These are phyloP conservation scores for Pardalotus punctatus DNA, from an alignment of 2,113 vertebrate species.

Conservation along the genomic window DNA sequence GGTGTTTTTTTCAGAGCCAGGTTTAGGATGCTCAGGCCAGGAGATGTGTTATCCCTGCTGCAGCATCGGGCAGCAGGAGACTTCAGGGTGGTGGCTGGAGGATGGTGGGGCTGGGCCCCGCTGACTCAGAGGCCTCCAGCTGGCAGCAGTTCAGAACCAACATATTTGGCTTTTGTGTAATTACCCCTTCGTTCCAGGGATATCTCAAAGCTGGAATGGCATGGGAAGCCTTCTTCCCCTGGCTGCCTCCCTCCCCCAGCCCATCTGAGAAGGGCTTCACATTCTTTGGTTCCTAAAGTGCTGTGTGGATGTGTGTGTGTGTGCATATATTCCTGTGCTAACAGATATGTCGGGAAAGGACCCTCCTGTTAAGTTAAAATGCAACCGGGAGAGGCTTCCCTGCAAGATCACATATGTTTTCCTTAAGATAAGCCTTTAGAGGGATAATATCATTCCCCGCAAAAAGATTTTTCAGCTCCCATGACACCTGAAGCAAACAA, in stretches of 20 bases:
- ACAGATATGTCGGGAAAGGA: neutral
- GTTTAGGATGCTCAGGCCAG: neutral
- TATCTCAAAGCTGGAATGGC: neutral
- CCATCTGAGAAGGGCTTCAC: neutral
- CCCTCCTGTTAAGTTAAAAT: constrained; percentile 47
- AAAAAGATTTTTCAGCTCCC: constrained; percentile 50
- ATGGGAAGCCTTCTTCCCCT: neutral
- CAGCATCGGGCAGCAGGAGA: rapidly evolving
- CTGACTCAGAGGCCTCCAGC: neutral
- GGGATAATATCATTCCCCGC: neutral
- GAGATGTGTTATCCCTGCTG: neutral
- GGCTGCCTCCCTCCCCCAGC: neutral
- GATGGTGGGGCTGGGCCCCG: neutral
- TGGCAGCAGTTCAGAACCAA: neutral
- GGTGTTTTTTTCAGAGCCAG: neutral
- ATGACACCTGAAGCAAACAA: constrained; percentile 48
- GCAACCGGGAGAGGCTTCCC: neutral
- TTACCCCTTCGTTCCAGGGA: neutral
- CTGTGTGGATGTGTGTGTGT: neutral
- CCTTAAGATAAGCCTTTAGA: constrained; percentile 47
- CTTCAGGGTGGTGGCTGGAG: neutral
- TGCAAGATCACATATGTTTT: neutral
- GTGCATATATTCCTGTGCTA: constrained; percentile 3
- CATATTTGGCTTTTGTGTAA: neutral
- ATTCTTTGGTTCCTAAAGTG: constrained; percentile 38